Conservation (phyloP, 2,888 invertebrate genomes). For the Acronicta aceris region DNA sequence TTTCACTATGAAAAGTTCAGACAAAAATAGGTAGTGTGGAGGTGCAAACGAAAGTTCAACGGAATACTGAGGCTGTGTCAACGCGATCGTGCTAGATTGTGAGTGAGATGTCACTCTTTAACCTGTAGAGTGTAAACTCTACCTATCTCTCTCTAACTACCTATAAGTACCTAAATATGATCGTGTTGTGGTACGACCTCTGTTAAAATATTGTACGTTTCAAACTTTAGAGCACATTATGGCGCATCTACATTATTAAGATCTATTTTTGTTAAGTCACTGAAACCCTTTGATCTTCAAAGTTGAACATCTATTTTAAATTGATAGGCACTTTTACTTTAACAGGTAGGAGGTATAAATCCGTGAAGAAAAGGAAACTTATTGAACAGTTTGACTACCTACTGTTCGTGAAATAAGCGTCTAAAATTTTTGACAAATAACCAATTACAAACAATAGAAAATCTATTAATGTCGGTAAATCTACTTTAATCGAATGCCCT, state of each 20-base stretch:
- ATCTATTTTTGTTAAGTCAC: constrained; percentile 36
- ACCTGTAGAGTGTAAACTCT: no score
- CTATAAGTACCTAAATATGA: no score
- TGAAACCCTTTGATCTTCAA: constrained; percentile 45
- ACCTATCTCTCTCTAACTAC: no score
- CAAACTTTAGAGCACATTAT: constrained; percentile 19
- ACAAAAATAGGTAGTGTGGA: constrained; percentile 17
- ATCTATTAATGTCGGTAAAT: no score
- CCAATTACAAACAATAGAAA: no score
- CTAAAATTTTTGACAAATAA: background rate
- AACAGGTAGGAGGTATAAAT: constrained; percentile 37
- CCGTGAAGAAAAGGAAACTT: constrained; percentile 34
- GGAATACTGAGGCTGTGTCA: background rate
- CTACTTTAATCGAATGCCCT: no score
- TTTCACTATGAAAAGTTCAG: constrained; percentile 25
- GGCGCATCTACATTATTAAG: no score
- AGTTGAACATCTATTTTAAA: constrained; percentile 36
- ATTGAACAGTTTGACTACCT: constrained; percentile 10
- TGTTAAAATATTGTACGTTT: background rate
- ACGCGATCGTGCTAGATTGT: no score
- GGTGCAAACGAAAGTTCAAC: constrained; percentile 21
- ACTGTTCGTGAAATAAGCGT: constrained; percentile 12
- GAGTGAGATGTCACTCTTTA: no score
- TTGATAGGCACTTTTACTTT: constrained; percentile 32
- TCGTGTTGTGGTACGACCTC: no score